A percentile compares a stretch with the other conserved stretches of the same genome.
Conservation (phyloP, 2,797 vertebrate genomes). For the Ptychadena robeensis region DNA sequence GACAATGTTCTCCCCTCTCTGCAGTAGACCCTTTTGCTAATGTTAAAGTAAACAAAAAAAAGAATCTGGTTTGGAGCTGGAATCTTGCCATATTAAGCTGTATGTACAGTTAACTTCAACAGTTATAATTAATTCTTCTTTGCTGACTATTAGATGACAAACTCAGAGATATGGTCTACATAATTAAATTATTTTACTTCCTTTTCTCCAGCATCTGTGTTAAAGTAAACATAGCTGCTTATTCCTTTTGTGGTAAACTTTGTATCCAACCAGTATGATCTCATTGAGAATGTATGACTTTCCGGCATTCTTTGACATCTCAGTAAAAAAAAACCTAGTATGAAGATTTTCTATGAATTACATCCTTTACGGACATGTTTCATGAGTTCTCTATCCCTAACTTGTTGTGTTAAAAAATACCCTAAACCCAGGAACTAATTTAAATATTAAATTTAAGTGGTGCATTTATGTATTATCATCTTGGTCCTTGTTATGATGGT, state of each 20-base stretch:
- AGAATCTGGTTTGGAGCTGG: not conserved
- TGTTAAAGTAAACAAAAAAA: not conserved
- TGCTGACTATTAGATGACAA: not conserved
- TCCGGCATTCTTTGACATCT: slow-evolving; percentile 30
- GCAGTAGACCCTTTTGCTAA: not conserved
- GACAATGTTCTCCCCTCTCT: not conserved
- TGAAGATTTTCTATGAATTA: slow-evolving; percentile 26
- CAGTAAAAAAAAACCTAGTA: slow-evolving; percentile 13
- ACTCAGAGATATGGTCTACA: not conserved
- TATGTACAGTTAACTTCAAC: too few species aligned
- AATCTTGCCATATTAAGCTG: not conserved
- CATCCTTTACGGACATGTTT: slow-evolving; percentile 19
- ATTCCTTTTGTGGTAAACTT: slow-evolving; percentile 45
- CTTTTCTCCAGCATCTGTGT: not conserved
- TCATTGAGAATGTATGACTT: slow-evolving; percentile 47
- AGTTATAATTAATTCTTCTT: not conserved
- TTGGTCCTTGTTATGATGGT: too few species aligned
- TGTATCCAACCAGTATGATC: slow-evolving; percentile 25
- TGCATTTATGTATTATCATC: too few species aligned
- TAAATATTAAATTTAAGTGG: too few species aligned
- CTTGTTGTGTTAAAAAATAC: not conserved
- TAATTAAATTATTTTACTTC: slow-evolving; percentile 11
- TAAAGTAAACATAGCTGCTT: slow-evolving; percentile 12
- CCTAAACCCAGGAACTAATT: not conserved
- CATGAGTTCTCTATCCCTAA: not conserved